phyloP scores from a whole-genome alignment of 2,113 vertebrate species.

The Spea multiplicata region DNA sequence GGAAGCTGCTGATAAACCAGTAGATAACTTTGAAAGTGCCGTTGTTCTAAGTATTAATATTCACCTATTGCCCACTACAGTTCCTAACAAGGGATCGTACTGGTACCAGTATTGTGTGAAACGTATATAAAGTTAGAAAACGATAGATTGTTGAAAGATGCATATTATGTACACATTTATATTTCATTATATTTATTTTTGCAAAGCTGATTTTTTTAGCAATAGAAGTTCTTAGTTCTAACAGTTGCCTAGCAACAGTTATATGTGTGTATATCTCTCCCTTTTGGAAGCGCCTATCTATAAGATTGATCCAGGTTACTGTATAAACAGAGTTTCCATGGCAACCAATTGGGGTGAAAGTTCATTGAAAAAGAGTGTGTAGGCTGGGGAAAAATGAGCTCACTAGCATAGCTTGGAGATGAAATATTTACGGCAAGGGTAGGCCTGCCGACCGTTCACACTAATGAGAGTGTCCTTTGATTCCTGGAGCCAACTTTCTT shows the following conservation, averaged over 20 bases:
- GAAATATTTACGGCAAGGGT: conserved; percentile 14
- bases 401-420: conserved; percentile 8
- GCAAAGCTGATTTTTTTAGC: conserved; percentile 20
- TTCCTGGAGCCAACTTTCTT: background rate
- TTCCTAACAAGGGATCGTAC: too few species aligned
- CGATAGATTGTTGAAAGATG: background rate
- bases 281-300: conserved; percentile 38
- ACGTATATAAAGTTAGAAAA: too few species aligned
- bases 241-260: conserved; percentile 46
- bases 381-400: conserved; percentile 38
- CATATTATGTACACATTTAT: background rate
- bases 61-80: too few species aligned
- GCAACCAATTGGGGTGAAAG: conserved; percentile 39
- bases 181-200: conserved; percentile 17
- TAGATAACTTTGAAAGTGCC: too few species aligned
- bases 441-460: background rate
- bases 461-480: background rate
- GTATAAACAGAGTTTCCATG: conserved; percentile 51
- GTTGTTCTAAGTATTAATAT: too few species aligned
- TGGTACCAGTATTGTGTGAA: too few species aligned
- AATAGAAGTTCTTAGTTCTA: conserved; percentile 19
- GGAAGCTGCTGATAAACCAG: too few species aligned
- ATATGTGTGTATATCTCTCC: conserved; percentile 34
- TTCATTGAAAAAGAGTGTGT: conserved; percentile 31
- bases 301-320: conserved; percentile 51